phyloP scores from a whole-genome alignment of 2,888 invertebrate species.

The Petrophora chlorosata region DNA sequence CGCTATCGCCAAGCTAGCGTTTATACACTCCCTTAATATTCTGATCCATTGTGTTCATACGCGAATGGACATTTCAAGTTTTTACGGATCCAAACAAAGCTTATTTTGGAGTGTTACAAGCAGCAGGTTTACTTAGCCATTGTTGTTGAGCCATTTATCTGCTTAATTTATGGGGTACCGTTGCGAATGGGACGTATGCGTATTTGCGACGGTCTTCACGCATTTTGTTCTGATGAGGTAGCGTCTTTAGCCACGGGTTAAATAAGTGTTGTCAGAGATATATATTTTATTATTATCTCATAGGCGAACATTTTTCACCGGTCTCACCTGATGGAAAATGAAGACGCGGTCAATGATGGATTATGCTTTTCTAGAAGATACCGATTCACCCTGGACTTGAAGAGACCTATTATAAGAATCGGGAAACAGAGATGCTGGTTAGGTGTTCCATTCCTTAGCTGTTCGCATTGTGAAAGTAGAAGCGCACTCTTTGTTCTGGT shows the following conservation, averaged over 20 bases:
- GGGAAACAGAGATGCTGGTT: too few species aligned
- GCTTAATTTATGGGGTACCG: conserved; percentile 78
- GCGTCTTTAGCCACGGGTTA: conserved; percentile 24
- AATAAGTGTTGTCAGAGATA: not conserved
- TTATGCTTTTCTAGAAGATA: too few species aligned
- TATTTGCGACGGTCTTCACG: conserved; percentile 62
- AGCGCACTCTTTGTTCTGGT: too few species aligned
- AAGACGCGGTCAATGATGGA: too few species aligned
- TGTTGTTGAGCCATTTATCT: conserved; percentile 80
- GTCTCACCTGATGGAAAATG: too few species aligned
- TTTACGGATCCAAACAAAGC: conserved; percentile 72
- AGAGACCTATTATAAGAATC: too few species aligned
- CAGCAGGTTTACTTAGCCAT: conserved; percentile 78
- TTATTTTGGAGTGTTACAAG: conserved; percentile 75
- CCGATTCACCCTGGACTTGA: too few species aligned
- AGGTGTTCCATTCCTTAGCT: too few species aligned
- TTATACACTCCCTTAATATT: conserved; percentile 53
- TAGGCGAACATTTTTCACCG: too few species aligned
- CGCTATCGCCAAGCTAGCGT: conserved; percentile 54
- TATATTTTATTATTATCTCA: too few species aligned
- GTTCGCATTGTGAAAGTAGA: too few species aligned
- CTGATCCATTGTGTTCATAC: conserved; percentile 63
- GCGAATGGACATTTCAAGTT: conserved; percentile 71
- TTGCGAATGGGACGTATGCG: conserved; percentile 66
- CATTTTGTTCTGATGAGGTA: conserved; percentile 27